Conservation (phyloP, 2,797 vertebrate genomes). For the Lophotriccus pileatus region DNA sequence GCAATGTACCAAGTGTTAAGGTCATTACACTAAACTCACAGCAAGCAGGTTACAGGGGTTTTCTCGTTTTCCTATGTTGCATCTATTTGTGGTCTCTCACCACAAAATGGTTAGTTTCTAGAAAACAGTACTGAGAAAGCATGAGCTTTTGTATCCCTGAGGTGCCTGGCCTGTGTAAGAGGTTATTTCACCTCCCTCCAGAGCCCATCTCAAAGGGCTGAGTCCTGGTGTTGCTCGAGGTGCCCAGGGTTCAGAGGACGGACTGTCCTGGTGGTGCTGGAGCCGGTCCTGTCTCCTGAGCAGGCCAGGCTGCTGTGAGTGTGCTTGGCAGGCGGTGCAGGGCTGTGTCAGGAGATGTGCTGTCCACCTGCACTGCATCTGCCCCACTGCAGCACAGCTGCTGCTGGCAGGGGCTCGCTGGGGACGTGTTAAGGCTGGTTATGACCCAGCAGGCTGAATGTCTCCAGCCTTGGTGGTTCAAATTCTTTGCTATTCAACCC, state of each 20-base stretch:
- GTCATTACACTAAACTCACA: not conserved
- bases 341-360: not conserved
- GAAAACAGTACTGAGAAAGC: not conserved
- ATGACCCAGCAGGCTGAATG: not conserved
- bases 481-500: not conserved
- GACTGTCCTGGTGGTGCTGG: not conserved
- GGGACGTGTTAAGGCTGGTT: not conserved
- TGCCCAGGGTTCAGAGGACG: not conserved
- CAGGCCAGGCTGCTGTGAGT: not conserved
- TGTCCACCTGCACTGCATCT: not conserved
- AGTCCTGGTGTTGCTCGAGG: not conserved
- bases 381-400: not conserved
- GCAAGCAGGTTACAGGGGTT: not conserved
- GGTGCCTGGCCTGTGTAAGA: not conserved
- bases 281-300: not conserved
- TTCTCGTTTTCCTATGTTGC: not conserved
- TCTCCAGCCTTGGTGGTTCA: not conserved
- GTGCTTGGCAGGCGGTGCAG: not conserved
- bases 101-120: not conserved
- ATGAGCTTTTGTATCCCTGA: not conserved
- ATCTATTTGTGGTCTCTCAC: not conserved
- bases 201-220: not conserved
- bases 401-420: not conserved
- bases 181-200: not conserved
- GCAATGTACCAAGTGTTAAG: not conserved